Base-by-base conservation (phyloP, 2,797 vertebrate species). In the Sebastes umbrosus region DNA sequence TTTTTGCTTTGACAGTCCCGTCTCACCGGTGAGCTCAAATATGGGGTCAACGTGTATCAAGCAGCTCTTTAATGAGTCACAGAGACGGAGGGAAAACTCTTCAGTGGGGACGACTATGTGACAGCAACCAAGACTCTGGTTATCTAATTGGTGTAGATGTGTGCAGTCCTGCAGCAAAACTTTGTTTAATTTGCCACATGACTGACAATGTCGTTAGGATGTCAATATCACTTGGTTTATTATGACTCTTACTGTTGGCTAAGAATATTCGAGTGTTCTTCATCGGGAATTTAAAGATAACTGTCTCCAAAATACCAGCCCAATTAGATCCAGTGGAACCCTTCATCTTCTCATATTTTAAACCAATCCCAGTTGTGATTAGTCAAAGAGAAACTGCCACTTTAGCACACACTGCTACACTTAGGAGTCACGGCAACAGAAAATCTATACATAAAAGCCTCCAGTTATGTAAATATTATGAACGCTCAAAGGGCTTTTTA, bases 321-420 rank as follows among this genome's bases (percentile, higher is more conserved):
- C 88, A 92, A 88, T 84, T 90, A 84, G n/a, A 79, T 89, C 69
- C 73, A 78, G 55, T 83, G 69, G 77, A 59, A 80, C 8, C 12
- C 18, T 36, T 25, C 4, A 25, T 72, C 18, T 20, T 6, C 9
- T 60, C 20, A 68, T 54, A 43, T 36, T 74, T 78, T 29, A 67
- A 62, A 68, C 10, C 25, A 16, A 6, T 65, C 34, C 54, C 6
- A 57, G 22, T 9, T 34, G 63, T 66, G 12, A 46, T 80, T 13
- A 36, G 13, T 80, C 9, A 63, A 54, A 82, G 12, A 25, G 60
- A 71, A 71, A 3, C n/a, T 70, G 6, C 31, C 69, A 20, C 3
- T 39, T 64, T 7, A 39, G n/a, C 10, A 54, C 10, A 66, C 6
- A 24, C 7, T 43, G 4, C 1, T 20, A 31, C 10, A 57, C 20